Evolutionary conservation across 2,797 vertebrate species (phyloP).

Genomic region (Selene dorsalis): DNA sequence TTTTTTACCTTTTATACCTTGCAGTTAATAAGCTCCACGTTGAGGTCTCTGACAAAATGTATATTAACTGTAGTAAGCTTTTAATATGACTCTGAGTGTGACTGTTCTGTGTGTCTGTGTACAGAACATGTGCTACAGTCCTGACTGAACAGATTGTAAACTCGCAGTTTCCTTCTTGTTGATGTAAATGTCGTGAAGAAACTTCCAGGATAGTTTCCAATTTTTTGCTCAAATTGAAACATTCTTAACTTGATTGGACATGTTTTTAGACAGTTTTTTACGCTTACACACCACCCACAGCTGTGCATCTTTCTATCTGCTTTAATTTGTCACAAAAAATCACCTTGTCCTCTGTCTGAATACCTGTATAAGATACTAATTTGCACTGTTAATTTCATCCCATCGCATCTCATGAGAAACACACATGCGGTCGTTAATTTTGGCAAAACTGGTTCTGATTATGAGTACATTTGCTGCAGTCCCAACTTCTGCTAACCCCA

Average conservation of each 20-base stretch:
- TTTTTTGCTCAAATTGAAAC: not conserved
- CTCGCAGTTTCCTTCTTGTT: not conserved
- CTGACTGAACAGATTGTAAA: not conserved
- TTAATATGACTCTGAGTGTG: not conserved
- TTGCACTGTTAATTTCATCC: not conserved
- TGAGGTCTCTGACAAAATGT: not conserved
- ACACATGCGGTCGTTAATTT: not conserved
- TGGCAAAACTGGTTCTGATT: not conserved
- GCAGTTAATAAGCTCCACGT: not conserved
- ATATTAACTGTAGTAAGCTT: not conserved
- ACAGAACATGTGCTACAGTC: not conserved
- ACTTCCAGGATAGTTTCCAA: not conserved
- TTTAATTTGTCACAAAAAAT: not conserved
- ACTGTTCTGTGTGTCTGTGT: not conserved
- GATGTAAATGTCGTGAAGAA: not conserved
- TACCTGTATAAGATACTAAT: not conserved
- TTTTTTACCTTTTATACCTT: too few relatives aligned
- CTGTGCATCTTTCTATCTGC: not conserved
- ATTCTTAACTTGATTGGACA: not conserved
- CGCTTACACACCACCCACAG: not conserved
- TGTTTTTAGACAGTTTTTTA: not conserved
- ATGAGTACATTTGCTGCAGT: not conserved
- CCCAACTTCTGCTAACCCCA: conserved; percentile 30
- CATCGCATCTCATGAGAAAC: not conserved
- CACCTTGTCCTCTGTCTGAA: not conserved